A percentile compares a stretch with the other conserved stretches of the same genome.
Conservation (phyloP, 1,140 invertebrate genomes). For the Eriocheir sinensis region DNA sequence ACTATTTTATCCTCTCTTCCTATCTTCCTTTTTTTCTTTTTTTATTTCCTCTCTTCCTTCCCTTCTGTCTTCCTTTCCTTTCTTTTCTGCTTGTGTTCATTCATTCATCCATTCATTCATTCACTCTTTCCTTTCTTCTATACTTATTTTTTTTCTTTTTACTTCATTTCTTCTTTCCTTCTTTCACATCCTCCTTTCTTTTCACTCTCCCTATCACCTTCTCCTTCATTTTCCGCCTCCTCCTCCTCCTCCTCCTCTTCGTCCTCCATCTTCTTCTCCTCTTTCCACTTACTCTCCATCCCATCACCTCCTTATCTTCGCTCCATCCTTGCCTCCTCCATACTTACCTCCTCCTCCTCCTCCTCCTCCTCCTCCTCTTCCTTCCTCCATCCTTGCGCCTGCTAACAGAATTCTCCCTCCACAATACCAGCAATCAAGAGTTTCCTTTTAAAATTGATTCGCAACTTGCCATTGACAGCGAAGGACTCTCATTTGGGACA, state of each 20-base stretch:
- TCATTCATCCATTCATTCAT: background rate
- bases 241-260: too few relatives aligned
- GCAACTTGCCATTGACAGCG: background rate
- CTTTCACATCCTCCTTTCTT: background rate
- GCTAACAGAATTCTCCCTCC: background rate
- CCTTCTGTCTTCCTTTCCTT: background rate
- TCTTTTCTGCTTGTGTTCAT: background rate
- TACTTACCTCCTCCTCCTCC: background rate
- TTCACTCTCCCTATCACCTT: background rate
- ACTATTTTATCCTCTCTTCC: background rate
- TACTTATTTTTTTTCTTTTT: background rate
- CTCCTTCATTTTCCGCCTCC: background rate
- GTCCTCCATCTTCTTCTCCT: too few relatives aligned
- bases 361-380: background rate
- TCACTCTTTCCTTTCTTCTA: background rate
- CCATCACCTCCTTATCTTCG: too few relatives aligned
- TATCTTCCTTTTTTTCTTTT: background rate
- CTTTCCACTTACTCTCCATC: too few relatives aligned
- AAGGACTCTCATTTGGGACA: background rate
- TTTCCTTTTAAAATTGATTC: background rate
- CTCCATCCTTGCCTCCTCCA: background rate
- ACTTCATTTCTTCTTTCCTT: background rate
- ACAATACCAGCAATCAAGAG: background rate
- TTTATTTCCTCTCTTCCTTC: background rate
- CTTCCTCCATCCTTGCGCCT: background rate